Conservation (phyloP, 2,113 vertebrate genomes). For the Sander vitreus region DNA sequence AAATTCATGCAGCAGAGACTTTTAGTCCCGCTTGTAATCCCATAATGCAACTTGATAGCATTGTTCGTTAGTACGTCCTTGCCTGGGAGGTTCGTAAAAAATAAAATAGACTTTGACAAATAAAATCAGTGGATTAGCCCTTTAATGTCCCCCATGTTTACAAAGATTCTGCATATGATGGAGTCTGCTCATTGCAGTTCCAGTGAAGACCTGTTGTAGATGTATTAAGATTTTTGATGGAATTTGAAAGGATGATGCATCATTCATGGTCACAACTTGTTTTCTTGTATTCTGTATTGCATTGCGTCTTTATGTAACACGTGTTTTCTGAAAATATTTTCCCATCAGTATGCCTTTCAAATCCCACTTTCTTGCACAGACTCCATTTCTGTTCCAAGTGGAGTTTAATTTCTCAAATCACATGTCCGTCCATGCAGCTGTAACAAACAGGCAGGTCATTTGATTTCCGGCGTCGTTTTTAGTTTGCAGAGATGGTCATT, state of each 20-base stretch:
- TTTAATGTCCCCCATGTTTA: neutral
- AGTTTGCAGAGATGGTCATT: slow-evolving; percentile 58
- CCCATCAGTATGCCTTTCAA: neutral
- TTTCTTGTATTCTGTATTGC: neutral
- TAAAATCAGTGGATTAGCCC: neutral
- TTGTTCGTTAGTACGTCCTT: neutral
- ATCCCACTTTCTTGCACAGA: neutral
- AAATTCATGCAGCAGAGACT: neutral
- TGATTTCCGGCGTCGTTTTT: slow-evolving; percentile 58
- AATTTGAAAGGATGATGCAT: neutral
- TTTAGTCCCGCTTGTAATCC: neutral
- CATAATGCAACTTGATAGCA: neutral
- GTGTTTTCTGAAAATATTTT: neutral
- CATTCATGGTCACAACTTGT: neutral
- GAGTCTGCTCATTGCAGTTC: neutral
- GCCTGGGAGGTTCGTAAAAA: neutral
- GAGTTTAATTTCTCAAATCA: slow-evolving; percentile 24
- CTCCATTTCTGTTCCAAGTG: neutral
- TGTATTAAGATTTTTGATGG: neutral
- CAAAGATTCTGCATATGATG: neutral
- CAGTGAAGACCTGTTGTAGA: neutral
- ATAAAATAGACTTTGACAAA: neutral
- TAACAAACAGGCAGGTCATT: slow-evolving; percentile 49
- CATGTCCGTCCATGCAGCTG: slow-evolving; percentile 15
- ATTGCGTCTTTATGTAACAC: neutral